Conservation (phyloP, 2,797 vertebrate species). For the Pseudochirops corinnae region DNA sequence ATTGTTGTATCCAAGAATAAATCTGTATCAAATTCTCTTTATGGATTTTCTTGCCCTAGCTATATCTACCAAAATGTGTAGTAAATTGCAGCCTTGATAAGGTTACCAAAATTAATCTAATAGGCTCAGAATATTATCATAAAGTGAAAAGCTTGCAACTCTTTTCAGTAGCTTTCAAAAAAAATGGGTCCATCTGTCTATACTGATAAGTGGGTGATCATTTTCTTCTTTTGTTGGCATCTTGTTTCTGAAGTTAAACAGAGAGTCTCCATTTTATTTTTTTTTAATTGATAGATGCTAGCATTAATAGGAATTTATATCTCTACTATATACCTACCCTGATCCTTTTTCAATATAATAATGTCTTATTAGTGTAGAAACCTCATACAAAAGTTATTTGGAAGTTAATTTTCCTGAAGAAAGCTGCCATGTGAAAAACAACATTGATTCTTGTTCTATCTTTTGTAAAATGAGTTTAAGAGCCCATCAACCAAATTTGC, state of each 20-base stretch:
- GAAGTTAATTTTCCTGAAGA: background rate
- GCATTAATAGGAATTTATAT: conserved; percentile 60
- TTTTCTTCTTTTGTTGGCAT: conserved; percentile 64
- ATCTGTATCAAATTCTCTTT: conserved; percentile 50
- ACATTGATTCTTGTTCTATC: conserved; percentile 67
- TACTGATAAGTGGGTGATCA: conserved; percentile 66
- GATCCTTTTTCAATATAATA: conserved; percentile 71
- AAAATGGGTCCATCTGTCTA: conserved; percentile 68
- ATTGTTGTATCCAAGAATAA: conserved; percentile 38
- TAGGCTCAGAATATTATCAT: conserved; percentile 8
- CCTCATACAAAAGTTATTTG: conserved; percentile 62
- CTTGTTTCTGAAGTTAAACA: conserved; percentile 76
- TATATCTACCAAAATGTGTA: conserved; percentile 52
- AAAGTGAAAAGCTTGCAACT: conserved; percentile 54
- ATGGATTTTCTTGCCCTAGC: conserved; percentile 42
- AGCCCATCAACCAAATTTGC: conserved; percentile 64
- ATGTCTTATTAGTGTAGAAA: conserved; percentile 59
- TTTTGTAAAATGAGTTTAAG: conserved; percentile 70
- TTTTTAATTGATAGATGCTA: conserved; percentile 70
- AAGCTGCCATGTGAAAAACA: conserved; percentile 60
- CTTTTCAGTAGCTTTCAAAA: conserved; percentile 68
- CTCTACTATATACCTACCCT: conserved; percentile 29
- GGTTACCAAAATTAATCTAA: conserved; percentile 41
- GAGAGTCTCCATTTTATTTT: conserved; percentile 63
- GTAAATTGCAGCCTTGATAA: conserved; percentile 56